Evolutionary conservation across 2,888 invertebrate genomes (phyloP).

Genomic region (Coenonympha glycerion): DNA sequence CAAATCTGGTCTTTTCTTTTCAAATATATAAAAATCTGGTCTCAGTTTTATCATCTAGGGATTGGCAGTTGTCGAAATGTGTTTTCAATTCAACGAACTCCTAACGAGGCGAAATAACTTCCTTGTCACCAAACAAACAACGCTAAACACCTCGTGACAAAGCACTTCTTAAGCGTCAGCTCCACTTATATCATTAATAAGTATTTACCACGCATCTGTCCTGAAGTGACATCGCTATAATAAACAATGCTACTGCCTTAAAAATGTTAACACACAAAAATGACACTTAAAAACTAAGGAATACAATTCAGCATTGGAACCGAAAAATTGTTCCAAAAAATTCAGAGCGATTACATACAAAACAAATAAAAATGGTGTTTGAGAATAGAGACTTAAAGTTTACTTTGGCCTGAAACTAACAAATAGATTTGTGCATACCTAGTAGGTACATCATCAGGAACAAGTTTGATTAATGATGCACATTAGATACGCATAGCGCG

Average conservation of each 20-base stretch:
- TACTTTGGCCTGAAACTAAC: background rate
- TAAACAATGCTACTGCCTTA: slow-evolving; percentile 29
- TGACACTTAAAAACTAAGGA: background rate
- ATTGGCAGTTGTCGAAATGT: too few relatives aligned
- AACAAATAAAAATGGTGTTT: slow-evolving; percentile 3
- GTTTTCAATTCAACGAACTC: slow-evolving; percentile 1
- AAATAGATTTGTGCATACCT: background rate
- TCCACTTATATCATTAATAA: slow-evolving; percentile 30
- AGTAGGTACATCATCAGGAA: slow-evolving; percentile 28
- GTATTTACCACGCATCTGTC: slow-evolving; percentile 32
- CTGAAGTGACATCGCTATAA: slow-evolving; percentile 33
- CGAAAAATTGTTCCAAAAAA: background rate
- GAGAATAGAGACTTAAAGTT: background rate
- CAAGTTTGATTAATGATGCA: slow-evolving; percentile 41
- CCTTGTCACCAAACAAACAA: slow-evolving; percentile 21
- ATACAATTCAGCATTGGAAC: background rate
- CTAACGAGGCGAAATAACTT: slow-evolving; percentile 10
- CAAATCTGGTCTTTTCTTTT: too few relatives aligned
- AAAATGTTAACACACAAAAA: background rate
- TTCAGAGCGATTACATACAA: background rate
- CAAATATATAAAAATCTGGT: too few relatives aligned
- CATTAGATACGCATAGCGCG: slow-evolving; percentile 38
- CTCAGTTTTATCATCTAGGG: too few relatives aligned
- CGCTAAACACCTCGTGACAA: slow-evolving; percentile 15
- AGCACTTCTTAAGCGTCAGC: slow-evolving; percentile 17